These are phyloP conservation scores for Drosophila melanocephala DNA, from an alignment of 2,888 invertebrate species.

Conservation along the genomic window DNA sequence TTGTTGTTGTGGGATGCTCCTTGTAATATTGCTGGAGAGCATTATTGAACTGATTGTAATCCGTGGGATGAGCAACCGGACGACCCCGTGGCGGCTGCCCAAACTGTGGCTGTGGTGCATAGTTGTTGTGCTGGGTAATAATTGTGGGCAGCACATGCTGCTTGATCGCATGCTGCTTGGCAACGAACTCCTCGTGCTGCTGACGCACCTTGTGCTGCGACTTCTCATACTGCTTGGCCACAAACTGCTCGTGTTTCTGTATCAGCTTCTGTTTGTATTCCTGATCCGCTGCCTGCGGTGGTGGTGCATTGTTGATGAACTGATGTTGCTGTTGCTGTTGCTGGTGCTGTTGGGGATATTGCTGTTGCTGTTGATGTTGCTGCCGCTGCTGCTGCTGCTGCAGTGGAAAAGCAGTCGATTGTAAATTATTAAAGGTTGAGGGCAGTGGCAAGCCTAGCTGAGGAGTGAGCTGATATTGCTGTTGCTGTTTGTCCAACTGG, in stretches of 20 bases:
- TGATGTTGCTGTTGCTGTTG: constrained; percentile 57
- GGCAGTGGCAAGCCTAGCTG: constrained; percentile 80
- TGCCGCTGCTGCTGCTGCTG: constrained; percentile 57
- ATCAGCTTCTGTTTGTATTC: constrained; percentile 90
- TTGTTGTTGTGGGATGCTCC: constrained; percentile 89
- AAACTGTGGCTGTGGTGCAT: constrained; percentile 64
- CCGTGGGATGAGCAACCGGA: constrained; percentile 87
- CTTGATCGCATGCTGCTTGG: constrained; percentile 89
- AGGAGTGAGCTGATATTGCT: constrained; percentile 71
- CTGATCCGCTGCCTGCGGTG: constrained; percentile 86
- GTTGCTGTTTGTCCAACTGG: constrained; percentile 45
- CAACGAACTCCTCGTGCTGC: constrained; percentile 90
- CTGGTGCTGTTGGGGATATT: constrained; percentile 11
- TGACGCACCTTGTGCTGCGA: constrained; percentile 91
- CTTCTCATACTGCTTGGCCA: constrained; percentile 92
- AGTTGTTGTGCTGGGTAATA: constrained; percentile 82
- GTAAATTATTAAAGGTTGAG: constrained; percentile 69
- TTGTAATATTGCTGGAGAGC: constrained; percentile 89
- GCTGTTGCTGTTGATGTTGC: constrained; percentile 64
- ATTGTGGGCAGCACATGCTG: constrained; percentile 82
- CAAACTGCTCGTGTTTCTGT: constrained; percentile 91
- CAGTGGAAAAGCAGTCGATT: constrained; percentile 69
- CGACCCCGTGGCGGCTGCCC: constrained; percentile 84
- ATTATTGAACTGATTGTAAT: constrained; percentile 88
- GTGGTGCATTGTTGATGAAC: constrained; percentile 60